A percentile compares a stretch with the other conserved stretches of the same genome.
These are phyloP conservation scores for Masnerella sp. DNA, from an alignment of 2,888 invertebrate species.

Conservation along the genomic window DNA sequence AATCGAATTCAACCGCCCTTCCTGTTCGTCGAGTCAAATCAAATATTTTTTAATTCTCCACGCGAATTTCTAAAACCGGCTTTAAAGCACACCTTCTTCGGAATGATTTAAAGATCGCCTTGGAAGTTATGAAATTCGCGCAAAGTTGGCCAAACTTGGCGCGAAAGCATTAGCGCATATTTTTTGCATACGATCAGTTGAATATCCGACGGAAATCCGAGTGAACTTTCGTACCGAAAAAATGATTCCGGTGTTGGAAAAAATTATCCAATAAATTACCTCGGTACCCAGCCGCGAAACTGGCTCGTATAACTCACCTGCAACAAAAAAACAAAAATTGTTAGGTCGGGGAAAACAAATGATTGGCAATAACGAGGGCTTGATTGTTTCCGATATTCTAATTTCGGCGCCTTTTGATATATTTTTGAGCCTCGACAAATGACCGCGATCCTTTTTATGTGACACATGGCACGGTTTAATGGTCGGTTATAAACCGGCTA, in stretches of 20 bases:
- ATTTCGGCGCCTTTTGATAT: background rate
- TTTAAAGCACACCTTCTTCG: no score
- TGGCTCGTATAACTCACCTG: constrained; percentile 29
- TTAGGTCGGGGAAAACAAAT: constrained; percentile 14
- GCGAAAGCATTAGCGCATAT: constrained; percentile 9
- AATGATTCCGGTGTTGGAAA: constrained; percentile 6
- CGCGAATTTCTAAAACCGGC: no score
- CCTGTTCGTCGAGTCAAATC: no score
- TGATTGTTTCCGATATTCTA: constrained; percentile 15
- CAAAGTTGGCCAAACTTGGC: constrained; percentile 16
- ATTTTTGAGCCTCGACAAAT: constrained; percentile 17
- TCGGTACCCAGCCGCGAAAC: constrained; percentile 6
- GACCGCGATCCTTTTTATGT: constrained; percentile 31
- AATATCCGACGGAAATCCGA: background rate
- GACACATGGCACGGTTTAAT: constrained; percentile 37
- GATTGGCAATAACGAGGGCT: constrained; percentile 5
- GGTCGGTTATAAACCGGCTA: constrained; percentile 27
- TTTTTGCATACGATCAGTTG: constrained; percentile 17
- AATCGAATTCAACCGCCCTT: no score
- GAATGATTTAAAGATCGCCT: no score
- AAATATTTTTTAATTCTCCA: no score
- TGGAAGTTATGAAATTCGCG: no score
- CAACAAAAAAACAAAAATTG: constrained; percentile 20
- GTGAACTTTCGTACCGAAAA: constrained; percentile 13
- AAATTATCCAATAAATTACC: constrained; percentile 40